These are phyloP conservation scores for Gnathonemus echidnorhynchus DNA, from an alignment of 2,113 vertebrate species.

Conservation along the genomic window DNA sequence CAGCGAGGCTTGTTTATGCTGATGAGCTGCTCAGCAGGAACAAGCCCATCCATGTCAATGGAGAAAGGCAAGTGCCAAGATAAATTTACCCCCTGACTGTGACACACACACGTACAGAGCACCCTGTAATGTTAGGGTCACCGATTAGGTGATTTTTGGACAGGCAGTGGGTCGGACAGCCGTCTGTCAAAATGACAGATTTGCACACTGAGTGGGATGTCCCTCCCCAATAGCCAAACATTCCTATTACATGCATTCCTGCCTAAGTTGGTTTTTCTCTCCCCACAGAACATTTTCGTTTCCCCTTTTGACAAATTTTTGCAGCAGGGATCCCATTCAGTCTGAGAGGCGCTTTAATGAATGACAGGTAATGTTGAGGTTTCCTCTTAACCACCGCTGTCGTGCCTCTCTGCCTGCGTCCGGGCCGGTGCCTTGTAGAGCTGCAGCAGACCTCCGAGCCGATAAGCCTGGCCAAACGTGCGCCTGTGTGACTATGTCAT, in stretches of 20 bases:
- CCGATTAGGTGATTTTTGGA: neutral
- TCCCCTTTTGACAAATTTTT: neutral
- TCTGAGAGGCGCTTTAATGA: neutral
- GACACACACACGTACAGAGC: neutral
- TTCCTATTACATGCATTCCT: neutral
- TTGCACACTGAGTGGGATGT: neutral
- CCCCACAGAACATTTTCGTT: neutral
- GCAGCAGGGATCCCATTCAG: neutral
- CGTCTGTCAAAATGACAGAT: slow-evolving; percentile 3
- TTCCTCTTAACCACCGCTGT: neutral
- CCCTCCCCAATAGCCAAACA: neutral
- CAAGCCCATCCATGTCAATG: neutral
- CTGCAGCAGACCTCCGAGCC: neutral
- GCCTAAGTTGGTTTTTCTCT: neutral
- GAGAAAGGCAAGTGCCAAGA: neutral
- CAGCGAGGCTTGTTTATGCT: neutral
- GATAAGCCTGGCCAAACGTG: neutral
- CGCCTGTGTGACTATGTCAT: neutral
- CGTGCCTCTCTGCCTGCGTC: neutral
- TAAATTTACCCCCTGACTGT: neutral
- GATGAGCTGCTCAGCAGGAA: neutral
- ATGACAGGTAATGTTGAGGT: neutral
- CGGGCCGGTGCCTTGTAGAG: neutral
- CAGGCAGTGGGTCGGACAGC: neutral
- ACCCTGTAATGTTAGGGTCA: neutral